Percentiles rank a stretch among this genome's conserved stretches.
Conservation (phyloP, 92 coral and sea anemone genomes). For the Siderastrea siderea region DNA sequence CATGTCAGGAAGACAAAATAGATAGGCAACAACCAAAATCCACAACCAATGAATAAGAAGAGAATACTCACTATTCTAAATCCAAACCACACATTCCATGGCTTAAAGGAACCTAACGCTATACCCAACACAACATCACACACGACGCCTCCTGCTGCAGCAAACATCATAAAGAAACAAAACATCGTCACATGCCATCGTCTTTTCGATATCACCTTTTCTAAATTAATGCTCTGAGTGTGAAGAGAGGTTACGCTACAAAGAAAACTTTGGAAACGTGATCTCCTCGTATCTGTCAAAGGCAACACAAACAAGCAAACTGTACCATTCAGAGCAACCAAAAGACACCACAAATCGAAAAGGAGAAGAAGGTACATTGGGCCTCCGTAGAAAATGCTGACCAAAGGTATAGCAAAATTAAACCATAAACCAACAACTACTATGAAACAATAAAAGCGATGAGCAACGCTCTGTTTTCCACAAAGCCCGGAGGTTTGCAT, state of each 20-base stretch:
- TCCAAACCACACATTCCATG: slow-evolving; percentile 17
- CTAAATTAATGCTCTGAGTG: not conserved
- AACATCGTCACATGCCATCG: not conserved
- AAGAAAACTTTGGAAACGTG: slow-evolving; percentile 14
- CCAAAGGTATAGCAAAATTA: too few species aligned
- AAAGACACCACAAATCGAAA: not conserved
- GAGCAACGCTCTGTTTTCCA: too few species aligned
- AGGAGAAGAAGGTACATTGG: not conserved
- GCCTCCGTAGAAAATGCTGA: not conserved
- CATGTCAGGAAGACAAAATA: not conserved
- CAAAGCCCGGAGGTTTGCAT: too few species aligned
- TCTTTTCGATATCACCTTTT: not conserved
- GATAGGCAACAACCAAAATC: not conserved
- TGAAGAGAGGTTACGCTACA: too few species aligned
- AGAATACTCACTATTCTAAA: not conserved
- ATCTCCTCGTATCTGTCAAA: not conserved
- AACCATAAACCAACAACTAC: too few species aligned
- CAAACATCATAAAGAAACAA: not conserved
- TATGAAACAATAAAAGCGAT: too few species aligned
- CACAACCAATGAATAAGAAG: not conserved
- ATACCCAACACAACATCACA: not conserved
- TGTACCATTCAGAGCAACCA: not conserved
- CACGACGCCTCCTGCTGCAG: not conserved
- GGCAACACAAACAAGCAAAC: slow-evolving; percentile 2
- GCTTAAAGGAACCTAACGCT: not conserved